Conservation (phyloP, 2,113 vertebrate genomes). For the Myotis lucifugus region DNA sequence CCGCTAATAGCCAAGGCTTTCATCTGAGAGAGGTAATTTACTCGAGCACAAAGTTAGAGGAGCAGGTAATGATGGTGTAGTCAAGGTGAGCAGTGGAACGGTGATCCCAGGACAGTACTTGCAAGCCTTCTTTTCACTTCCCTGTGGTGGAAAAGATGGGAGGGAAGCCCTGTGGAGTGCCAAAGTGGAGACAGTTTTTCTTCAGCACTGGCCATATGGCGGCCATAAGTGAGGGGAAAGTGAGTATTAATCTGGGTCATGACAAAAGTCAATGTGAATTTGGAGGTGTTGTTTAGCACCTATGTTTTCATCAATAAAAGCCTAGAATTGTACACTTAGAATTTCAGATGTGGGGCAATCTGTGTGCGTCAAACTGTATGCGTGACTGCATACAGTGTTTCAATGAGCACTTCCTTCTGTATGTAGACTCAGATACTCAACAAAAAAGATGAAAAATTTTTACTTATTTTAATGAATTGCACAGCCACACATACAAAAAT, state of each 20-base stretch:
- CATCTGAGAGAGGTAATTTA: constrained; percentile 1
- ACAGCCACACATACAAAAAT: neutral
- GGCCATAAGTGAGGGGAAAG: neutral
- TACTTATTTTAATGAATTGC: constrained; percentile 22
- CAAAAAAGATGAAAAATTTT: neutral
- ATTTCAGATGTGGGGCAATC: neutral
- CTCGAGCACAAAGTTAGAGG: neutral
- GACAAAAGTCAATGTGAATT: neutral
- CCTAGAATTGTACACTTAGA: neutral
- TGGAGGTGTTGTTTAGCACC: neutral
- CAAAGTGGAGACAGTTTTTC: neutral
- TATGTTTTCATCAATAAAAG: neutral
- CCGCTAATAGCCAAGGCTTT: constrained; percentile 49
- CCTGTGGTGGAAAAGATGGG: neutral
- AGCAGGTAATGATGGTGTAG: neutral
- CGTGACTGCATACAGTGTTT: neutral
- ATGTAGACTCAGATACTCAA: constrained; percentile 25
- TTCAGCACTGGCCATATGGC: neutral
- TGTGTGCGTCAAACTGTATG: neutral
- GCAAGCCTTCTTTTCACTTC: neutral
- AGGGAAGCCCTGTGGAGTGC: neutral
- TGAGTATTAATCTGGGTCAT: neutral
- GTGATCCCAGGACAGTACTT: neutral
- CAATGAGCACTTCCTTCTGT: neutral
- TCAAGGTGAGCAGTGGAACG: neutral